Evolutionary conservation across 2,888 invertebrate species (phyloP).

Genomic region (Aethes cnicana): DNA sequence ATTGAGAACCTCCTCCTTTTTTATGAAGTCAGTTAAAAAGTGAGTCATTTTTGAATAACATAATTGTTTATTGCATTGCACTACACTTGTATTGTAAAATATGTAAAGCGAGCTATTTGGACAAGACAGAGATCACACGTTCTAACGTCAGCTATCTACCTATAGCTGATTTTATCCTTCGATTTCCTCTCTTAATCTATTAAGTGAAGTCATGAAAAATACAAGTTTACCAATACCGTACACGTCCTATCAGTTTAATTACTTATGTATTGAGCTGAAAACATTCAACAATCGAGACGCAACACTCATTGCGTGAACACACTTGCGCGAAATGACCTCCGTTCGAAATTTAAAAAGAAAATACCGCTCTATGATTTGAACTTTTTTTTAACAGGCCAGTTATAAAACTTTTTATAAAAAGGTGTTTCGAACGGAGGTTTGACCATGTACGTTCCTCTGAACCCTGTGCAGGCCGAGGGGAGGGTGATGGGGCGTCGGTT

Average conservation of each 20-base stretch:
- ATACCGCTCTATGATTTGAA: background rate
- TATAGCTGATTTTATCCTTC: too few species aligned
- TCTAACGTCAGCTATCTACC: too few species aligned
- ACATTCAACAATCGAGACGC: conserved; percentile 18
- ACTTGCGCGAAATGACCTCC: conserved; percentile 32
- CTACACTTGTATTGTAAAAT: too few species aligned
- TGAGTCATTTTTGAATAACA: too few species aligned
- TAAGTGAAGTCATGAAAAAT: background rate
- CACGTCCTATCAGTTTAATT: conserved; percentile 8
- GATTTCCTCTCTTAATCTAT: too few species aligned
- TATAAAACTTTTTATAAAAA: conserved; percentile 7
- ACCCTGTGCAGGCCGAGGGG: conserved; percentile 68
- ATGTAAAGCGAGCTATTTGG: too few species aligned
- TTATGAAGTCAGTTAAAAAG: too few species aligned
- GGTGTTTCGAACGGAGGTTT: conserved; percentile 18
- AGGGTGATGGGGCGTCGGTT: conserved; percentile 85
- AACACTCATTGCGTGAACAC: conserved; percentile 42
- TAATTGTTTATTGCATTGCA: too few species aligned
- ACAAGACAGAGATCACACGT: too few species aligned
- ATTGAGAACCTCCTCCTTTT: too few species aligned
- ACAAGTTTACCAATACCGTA: background rate
- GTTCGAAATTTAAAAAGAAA: conserved; percentile 21
- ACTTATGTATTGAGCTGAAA: conserved; percentile 22
- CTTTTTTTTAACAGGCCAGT: background rate
- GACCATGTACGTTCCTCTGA: conserved; percentile 26